A percentile compares a stretch with the other conserved stretches of the same genome.
These are phyloP conservation scores for Junonia oenone DNA, from an alignment of 2,888 invertebrate species.

Conservation along the genomic window DNA sequence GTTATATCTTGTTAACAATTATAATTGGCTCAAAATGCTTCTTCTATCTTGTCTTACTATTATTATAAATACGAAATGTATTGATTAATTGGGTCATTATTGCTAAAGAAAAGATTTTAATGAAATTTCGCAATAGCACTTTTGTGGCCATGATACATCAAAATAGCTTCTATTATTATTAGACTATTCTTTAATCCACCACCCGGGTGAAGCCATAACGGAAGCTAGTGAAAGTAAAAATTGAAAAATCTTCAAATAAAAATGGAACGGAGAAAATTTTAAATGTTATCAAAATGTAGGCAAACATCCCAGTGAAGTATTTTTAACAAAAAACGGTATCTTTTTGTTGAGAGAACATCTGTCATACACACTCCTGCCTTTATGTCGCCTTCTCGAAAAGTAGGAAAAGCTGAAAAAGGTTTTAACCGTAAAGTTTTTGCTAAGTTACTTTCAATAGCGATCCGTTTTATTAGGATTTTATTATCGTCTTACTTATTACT, in stretches of 20 bases:
- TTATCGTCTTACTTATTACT: not conserved
- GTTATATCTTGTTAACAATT: no score
- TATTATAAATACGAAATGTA: no score
- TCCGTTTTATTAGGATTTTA: not conserved
- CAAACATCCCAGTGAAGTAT: not conserved
- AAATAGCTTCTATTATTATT: no score
- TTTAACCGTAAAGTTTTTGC: not conserved
- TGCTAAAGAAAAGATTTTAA: no score
- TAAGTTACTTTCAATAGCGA: not conserved
- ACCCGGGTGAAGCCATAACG: no score
- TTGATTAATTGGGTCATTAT: no score
- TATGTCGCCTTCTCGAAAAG: not conserved
- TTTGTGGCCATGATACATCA: no score
- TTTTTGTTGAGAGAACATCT: not conserved
- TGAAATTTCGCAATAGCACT: no score
- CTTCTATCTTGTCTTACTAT: no score
- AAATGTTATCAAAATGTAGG: not conserved
- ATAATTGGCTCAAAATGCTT: no score
- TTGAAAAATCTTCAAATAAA: not conserved
- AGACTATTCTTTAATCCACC: no score
- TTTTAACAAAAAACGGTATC: not conserved
- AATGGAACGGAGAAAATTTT: not conserved
- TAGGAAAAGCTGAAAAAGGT: not conserved
- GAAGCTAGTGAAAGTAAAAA: no score
- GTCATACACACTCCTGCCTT: slow-evolving; percentile 1